These are phyloP conservation scores for Stigmatopora nigra DNA, from an alignment of 2,113 vertebrate species.

Conservation along the genomic window DNA sequence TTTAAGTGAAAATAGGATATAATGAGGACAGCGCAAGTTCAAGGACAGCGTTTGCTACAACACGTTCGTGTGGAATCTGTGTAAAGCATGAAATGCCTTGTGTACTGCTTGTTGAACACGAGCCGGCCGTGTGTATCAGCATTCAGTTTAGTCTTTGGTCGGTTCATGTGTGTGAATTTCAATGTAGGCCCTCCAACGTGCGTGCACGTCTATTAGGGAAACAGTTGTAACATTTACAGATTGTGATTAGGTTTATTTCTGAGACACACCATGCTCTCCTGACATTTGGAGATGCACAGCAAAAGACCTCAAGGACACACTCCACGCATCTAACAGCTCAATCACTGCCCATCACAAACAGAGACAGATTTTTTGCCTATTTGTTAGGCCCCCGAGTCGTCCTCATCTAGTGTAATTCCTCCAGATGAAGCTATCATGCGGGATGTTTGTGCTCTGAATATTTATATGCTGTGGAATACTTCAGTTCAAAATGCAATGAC, in stretches of 20 bases:
- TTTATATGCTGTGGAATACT: conserved; percentile 39
- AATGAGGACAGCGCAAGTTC: conserved; percentile 4
- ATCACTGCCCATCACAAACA: conserved; percentile 59
- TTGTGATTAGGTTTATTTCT: conserved; percentile 66
- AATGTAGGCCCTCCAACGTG: conserved; percentile 50
- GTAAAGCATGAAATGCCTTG: conserved; percentile 22
- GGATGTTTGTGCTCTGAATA: conserved; percentile 49
- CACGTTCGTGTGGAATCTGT: conserved; percentile 4
- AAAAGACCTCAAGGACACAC: conserved; percentile 60
- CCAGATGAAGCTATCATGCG: conserved; percentile 34
- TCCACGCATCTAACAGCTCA: conserved; percentile 47
- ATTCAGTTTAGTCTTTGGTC: conserved; percentile 53
- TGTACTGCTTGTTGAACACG: conserved; percentile 3
- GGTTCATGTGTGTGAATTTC: conserved; percentile 68
- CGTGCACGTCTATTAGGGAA: conserved; percentile 53
- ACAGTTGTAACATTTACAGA: conserved; percentile 73
- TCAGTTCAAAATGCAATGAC: conserved; percentile 28
- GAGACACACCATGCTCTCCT: conserved; percentile 47
- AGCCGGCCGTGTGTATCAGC: conserved; percentile 37
- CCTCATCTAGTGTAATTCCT: conserved; percentile 48
- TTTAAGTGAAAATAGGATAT: conserved; percentile 14
- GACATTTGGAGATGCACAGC: conserved; percentile 58
- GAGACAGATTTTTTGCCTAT: conserved; percentile 33
- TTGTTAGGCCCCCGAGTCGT: conserved; percentile 50
- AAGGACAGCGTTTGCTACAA: conserved; percentile 1